These are phyloP conservation scores for Mustela nigripes DNA, from an alignment of 2,113 vertebrate genomes.

Conservation along the genomic window DNA sequence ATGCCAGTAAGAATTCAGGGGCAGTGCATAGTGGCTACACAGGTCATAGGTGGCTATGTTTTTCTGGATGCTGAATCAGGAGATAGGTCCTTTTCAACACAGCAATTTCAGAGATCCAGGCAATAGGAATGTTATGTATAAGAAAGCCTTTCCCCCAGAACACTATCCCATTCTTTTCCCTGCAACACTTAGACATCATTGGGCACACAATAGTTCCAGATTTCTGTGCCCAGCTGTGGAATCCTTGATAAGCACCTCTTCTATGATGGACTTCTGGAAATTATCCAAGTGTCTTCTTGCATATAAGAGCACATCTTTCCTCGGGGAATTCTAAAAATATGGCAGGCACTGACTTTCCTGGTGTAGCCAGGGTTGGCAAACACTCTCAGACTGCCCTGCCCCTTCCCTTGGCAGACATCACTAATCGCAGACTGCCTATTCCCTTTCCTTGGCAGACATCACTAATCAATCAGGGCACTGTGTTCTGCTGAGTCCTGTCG, in stretches of 20 bases:
- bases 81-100: not conserved
- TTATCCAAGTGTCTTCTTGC: not conserved
- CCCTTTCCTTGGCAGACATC: not conserved
- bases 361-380: not conserved
- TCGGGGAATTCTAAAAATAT: not conserved
- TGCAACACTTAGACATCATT: not conserved
- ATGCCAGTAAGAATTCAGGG: not conserved
- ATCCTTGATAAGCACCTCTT: not conserved
- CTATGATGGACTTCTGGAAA: not conserved
- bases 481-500: not conserved
- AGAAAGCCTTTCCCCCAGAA: not conserved
- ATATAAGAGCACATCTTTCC: not conserved
- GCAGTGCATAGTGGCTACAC: accelerated
- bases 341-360: not conserved
- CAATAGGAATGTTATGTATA: accelerated
- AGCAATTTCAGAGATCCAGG: not conserved
- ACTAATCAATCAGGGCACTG: accelerated
- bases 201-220: not conserved
- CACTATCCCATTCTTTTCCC: not conserved
- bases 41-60: accelerated
- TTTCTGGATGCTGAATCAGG: not conserved
- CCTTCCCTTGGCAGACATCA: not conserved
- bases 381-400: not conserved
- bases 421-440: too few relatives aligned
- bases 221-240: not conserved